These are phyloP conservation scores for Stenotaenia linearis DNA, from an alignment of 2,888 invertebrate species.

Conservation along the genomic window DNA sequence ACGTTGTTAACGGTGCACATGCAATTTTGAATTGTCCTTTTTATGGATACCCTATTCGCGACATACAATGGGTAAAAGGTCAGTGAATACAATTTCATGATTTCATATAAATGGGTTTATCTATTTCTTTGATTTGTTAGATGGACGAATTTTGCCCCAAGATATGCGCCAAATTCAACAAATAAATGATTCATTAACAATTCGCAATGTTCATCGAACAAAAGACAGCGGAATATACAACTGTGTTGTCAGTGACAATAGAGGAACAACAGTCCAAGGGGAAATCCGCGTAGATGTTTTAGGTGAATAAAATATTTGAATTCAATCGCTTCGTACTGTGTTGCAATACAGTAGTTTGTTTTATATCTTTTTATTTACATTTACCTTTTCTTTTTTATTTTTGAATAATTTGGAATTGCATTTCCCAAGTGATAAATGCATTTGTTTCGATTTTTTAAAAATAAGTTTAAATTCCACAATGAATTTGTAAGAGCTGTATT, in stretches of 20 bases:
- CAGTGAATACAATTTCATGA: neutral
- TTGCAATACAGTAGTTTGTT: no score
- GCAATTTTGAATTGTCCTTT: neutral
- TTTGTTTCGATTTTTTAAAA: no score
- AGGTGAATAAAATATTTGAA: neutral
- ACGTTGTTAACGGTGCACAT: neutral
- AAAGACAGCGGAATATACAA: neutral
- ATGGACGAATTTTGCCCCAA: neutral
- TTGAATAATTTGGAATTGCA: no score
- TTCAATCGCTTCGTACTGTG: no score
- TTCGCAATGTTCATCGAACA: neutral
- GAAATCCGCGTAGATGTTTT: neutral
- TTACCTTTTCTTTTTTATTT: no score
- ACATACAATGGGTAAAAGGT: constrained; percentile 7
- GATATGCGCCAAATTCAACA: neutral
- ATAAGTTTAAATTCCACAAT: no score
- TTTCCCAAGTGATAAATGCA: no score
- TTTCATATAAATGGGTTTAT: neutral
- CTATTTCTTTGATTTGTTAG: neutral
- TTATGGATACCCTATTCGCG: neutral
- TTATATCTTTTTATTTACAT: no score
- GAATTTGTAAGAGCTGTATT: no score
- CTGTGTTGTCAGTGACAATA: neutral
- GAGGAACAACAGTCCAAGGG: neutral
- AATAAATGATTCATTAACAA: neutral